Evolutionary conservation across 2,797 vertebrate genomes (phyloP).

Genomic region (Xiphophorus birchmanni): DNA sequence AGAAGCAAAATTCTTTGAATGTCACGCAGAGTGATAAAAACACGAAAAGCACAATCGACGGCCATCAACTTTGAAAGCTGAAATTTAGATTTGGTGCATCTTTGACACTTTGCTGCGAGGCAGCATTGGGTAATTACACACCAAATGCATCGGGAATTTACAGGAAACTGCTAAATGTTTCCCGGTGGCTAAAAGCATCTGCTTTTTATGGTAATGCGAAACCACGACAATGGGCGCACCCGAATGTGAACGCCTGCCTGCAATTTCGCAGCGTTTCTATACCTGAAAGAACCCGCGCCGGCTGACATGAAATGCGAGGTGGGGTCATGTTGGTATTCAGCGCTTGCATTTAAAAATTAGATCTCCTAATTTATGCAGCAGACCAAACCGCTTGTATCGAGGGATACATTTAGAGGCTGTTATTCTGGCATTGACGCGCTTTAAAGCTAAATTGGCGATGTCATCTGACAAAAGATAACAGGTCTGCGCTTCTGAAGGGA

Average conservation of each 20-base stretch:
- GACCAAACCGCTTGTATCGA: constrained; percentile 24
- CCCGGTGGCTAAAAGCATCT: constrained; percentile 5
- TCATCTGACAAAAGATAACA: constrained; percentile 64
- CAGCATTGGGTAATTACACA: constrained; percentile 4
- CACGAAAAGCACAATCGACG: neutral
- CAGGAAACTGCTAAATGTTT: constrained; percentile 6
- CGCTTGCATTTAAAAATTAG: neutral
- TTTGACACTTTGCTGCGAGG: neutral
- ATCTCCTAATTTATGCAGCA: constrained; percentile 8
- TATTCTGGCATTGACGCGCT: constrained; percentile 28
- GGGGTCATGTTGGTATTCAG: constrained; percentile 4
- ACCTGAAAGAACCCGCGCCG: neutral
- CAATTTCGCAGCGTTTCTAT: neutral
- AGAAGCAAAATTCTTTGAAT: too few relatives aligned
- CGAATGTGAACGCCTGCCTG: neutral
- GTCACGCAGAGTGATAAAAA: neutral
- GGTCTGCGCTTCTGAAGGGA: constrained; percentile 62
- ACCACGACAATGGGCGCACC: neutral
- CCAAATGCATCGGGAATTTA: neutral
- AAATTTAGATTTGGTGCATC: neutral
- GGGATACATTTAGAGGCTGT: constrained; percentile 14
- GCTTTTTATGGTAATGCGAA: constrained; percentile 4
- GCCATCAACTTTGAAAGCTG: neutral
- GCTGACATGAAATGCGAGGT: neutral
- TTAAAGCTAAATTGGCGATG: constrained; percentile 53